These are phyloP conservation scores for Leptopilina clavipes DNA, from an alignment of 1,140 invertebrate genomes.

Conservation along the genomic window DNA sequence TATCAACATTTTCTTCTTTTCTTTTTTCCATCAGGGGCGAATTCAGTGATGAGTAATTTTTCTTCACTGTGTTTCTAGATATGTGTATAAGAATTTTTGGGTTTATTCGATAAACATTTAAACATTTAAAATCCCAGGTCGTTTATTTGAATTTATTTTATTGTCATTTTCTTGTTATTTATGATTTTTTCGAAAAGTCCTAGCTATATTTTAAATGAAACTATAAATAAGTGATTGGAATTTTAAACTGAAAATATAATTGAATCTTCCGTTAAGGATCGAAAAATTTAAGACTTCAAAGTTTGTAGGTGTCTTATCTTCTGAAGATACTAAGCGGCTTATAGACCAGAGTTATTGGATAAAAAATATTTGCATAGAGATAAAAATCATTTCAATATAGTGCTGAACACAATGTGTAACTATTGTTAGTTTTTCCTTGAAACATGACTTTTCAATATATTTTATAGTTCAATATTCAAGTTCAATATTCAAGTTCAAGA, in stretches of 20 bases:
- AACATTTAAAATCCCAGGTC: too few species aligned
- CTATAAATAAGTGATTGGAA: background rate
- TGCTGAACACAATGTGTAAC: too few species aligned
- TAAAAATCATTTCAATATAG: background rate
- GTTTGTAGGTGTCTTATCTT: background rate
- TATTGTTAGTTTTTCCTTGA: too few species aligned
- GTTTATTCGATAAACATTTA: too few species aligned
- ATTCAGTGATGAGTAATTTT: background rate
- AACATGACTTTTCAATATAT: background rate
- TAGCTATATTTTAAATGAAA: too few species aligned
- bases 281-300: background rate
- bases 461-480: too few species aligned
- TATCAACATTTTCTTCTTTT: constrained; percentile 13
- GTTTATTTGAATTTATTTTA: too few species aligned
- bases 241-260: background rate
- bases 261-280: background rate
- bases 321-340: background rate
- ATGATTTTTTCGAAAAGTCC: too few species aligned
- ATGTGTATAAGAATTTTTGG: too few species aligned
- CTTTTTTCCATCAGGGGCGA: background rate
- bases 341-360: background rate
- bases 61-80: too few species aligned
- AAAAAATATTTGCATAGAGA: constrained; percentile 11
- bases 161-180: too few species aligned
- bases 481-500: too few species aligned